Conservation (phyloP, 2,113 vertebrate genomes). For the Colinus virginianus region DNA sequence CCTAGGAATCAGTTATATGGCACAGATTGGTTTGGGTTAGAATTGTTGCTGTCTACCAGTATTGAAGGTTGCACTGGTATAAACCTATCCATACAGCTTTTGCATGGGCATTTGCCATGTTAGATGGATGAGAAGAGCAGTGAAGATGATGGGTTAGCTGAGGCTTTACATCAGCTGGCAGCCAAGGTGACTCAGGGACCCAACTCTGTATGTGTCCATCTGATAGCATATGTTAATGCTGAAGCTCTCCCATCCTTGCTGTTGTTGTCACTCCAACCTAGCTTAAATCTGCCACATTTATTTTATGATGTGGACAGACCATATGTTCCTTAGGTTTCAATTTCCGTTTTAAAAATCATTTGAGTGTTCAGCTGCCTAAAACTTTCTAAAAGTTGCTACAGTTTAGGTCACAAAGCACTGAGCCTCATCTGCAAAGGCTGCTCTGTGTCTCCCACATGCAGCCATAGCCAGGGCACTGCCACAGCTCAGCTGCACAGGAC, state of each 20-base stretch:
- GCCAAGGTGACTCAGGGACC: neutral
- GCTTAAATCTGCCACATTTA: neutral
- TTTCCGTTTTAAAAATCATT: constrained; percentile 33
- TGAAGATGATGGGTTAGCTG: neutral
- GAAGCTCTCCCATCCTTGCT: neutral
- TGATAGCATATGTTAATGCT: neutral
- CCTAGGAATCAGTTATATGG: neutral
- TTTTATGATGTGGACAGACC: neutral
- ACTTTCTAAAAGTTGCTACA: neutral
- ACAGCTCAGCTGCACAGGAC: neutral
- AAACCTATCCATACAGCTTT: neutral
- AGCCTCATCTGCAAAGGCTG: neutral
- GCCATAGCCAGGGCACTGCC: neutral
- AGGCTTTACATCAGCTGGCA: neutral
- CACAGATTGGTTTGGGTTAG: neutral
- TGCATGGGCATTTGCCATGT: neutral
- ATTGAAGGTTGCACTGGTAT: neutral
- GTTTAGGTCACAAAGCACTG: neutral
- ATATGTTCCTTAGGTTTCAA: constrained; percentile 1
- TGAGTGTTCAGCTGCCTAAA: neutral
- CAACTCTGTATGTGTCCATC: neutral
- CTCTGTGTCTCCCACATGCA: neutral
- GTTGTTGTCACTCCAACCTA: neutral
- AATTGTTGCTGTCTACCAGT: neutral
- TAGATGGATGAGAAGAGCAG: neutral